Conservation (phyloP, 2,797 vertebrate species). For the Rhinatrema bivittatum region DNA sequence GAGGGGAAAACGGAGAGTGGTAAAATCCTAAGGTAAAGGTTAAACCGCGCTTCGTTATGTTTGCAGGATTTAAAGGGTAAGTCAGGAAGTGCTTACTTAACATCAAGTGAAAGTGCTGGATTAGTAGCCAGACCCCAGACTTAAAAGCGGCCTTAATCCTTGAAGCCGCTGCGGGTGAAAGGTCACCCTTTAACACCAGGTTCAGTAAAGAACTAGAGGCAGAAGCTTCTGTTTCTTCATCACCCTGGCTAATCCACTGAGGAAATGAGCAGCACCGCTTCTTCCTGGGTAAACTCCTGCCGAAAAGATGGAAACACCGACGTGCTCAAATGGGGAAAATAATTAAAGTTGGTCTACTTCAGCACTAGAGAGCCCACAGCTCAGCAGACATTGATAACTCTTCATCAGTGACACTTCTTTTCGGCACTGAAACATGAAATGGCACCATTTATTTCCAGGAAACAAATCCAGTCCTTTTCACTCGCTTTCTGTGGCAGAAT, state of each 20-base stretch:
- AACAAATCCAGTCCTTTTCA: not conserved
- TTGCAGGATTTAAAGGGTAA: conserved; percentile 74
- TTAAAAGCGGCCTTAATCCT: conserved; percentile 85
- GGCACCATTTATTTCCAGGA: conserved; percentile 16
- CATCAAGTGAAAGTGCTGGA: conserved; percentile 79
- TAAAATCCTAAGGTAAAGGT: conserved; percentile 78
- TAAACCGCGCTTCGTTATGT: conserved; percentile 71
- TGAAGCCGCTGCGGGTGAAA: conserved; percentile 84
- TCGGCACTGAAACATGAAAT: conserved; percentile 12
- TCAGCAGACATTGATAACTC: conserved; percentile 6
- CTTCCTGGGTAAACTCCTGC: conserved; percentile 43
- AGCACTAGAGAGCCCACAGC: not conserved
- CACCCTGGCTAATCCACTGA: conserved; percentile 64
- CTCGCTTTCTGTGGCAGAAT: conserved; percentile 28
- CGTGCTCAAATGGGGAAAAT: conserved; percentile 37
- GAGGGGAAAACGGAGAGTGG: conserved; percentile 52
- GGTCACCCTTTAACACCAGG: conserved; percentile 81
- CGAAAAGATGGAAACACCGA: conserved; percentile 47
- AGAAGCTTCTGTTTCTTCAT: conserved; percentile 64
- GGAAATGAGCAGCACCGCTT: conserved; percentile 62
- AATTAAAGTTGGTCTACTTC: conserved; percentile 44
- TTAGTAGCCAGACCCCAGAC: conserved; percentile 68
- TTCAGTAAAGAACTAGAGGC: conserved; percentile 71
- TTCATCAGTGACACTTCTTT: conserved; percentile 14
- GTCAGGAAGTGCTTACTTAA: conserved; percentile 75